phyloP scores from a whole-genome alignment of 2,797 vertebrate species.

The Arremon brunneinucha region DNA sequence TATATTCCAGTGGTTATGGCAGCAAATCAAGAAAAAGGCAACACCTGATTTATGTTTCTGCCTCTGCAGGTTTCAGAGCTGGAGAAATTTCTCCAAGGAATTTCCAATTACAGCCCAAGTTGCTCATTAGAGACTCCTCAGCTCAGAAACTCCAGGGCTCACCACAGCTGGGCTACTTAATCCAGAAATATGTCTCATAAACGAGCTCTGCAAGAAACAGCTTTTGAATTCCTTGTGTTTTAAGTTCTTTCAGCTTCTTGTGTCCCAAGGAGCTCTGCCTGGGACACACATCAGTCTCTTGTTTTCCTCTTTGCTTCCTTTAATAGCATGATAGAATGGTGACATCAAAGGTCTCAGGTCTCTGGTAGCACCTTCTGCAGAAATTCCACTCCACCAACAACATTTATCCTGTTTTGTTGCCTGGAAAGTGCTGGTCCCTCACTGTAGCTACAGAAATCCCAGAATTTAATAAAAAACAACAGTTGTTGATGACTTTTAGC shows the following conservation, averaged over 20 bases:
- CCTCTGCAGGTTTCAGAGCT: background rate
- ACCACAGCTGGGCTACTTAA: background rate
- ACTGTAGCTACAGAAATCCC: background rate
- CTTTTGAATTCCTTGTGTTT: background rate
- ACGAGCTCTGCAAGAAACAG: background rate
- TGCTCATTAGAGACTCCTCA: background rate
- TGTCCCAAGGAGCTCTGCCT: background rate
- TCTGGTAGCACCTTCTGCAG: background rate
- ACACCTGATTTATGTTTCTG: background rate
- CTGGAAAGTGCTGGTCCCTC: background rate
- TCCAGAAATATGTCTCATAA: background rate
- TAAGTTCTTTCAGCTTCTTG: background rate
- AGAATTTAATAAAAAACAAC: background rate
- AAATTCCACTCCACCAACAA: background rate
- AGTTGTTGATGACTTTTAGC: rapidly evolving
- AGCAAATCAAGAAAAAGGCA: background rate
- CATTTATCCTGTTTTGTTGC: background rate
- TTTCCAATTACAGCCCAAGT: background rate
- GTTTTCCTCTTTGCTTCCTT: background rate
- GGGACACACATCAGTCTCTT: background rate
- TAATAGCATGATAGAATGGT: background rate
- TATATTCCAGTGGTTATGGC: background rate
- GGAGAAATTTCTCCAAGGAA: background rate
- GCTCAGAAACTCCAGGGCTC: background rate
- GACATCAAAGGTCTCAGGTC: background rate